Conservation (phyloP, 2,113 vertebrate species). For the Eulacestoma nigropectus region DNA sequence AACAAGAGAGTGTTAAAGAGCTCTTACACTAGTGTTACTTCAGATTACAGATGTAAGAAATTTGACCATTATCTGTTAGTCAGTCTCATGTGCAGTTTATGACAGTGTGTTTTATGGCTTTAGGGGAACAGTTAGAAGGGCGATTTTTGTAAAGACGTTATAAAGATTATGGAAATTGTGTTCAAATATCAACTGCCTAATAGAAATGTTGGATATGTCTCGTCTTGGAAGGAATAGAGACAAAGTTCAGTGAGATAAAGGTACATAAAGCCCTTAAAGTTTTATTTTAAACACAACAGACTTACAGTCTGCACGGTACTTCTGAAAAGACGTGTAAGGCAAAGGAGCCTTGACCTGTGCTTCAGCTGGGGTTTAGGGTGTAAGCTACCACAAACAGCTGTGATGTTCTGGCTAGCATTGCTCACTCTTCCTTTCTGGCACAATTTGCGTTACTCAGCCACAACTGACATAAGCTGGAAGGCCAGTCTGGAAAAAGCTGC, state of each 20-base stretch:
- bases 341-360: not conserved
- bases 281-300: not conserved
- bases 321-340: not conserved
- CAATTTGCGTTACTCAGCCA: not conserved
- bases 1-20: not conserved
- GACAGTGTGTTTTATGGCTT: not conserved
- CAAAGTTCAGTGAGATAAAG: not conserved
- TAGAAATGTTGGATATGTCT: not conserved
- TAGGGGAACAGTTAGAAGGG: not conserved
- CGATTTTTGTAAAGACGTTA: not conserved
- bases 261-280: not conserved
- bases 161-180: not conserved
- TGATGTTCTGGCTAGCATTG: not conserved
- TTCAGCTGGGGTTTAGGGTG: not conserved
- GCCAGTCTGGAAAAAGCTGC: not conserved
- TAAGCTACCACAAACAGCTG: not conserved
- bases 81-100: not conserved
- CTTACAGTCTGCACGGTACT: not conserved
- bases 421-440: not conserved
- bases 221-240: not conserved
- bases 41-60: not conserved
- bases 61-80: not conserved
- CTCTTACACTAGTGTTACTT: not conserved
- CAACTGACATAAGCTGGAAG: not conserved
- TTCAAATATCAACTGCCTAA: not conserved